Conservation (phyloP, 1,140 invertebrate genomes). For the Hycleus phaleratus region DNA sequence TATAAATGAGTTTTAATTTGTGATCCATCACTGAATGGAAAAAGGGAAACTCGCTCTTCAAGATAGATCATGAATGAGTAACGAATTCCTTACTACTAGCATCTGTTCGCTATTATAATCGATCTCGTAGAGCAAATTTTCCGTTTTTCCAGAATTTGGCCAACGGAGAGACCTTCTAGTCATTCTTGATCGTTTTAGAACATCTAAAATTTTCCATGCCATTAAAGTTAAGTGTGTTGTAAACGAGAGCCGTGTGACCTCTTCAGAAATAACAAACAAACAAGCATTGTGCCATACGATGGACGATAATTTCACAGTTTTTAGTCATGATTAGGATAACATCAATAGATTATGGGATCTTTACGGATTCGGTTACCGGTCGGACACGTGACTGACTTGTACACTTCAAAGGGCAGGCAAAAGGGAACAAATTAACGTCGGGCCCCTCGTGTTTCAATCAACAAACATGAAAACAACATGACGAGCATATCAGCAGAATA, state of each 20-base stretch:
- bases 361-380: constrained; percentile 20
- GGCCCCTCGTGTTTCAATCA: background rate
- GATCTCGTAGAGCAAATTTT: too few relatives aligned
- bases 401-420: constrained; percentile 6
- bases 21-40: too few relatives aligned
- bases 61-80: too few relatives aligned
- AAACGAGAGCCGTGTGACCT: constrained; percentile 5
- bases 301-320: constrained; percentile 19
- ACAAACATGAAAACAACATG: too few relatives aligned
- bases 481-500: too few relatives aligned
- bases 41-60: too few relatives aligned
- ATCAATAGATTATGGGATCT: constrained; percentile 21
- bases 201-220: background rate
- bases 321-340: constrained; percentile 16
- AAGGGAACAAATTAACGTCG: background rate
- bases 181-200: background rate
- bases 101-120: too few relatives aligned
- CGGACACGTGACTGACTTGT: constrained; percentile 19
- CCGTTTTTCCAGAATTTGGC: too few relatives aligned
- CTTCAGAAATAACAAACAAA: constrained; percentile 1
- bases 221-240: constrained; percentile 4
- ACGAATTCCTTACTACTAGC: too few relatives aligned
- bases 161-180: too few relatives aligned
- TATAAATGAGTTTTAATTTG: too few relatives aligned
- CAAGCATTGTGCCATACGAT: constrained; percentile 5